Conservation (phyloP, 2,113 vertebrate species). For the Oryzias curvinotus region DNA sequence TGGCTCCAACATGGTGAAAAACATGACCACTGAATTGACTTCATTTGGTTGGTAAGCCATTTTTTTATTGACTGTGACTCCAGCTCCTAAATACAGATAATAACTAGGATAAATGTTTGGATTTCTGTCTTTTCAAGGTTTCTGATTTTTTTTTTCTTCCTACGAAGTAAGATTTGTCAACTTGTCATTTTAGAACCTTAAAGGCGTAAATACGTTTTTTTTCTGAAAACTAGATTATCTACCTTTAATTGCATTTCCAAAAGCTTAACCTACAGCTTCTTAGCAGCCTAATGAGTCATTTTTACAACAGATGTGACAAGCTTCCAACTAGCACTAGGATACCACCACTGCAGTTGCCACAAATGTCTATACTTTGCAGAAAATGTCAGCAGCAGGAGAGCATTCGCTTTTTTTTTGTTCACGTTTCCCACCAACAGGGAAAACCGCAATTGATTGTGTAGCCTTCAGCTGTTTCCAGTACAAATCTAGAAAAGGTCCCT, state of each 20-base stretch:
- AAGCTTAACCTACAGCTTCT: not conserved
- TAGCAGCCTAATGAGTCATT: constrained; percentile 2
- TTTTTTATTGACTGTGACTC: too few species aligned
- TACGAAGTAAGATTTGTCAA: too few species aligned
- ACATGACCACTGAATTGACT: too few species aligned
- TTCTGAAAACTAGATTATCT: too few species aligned
- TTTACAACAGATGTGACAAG: constrained; percentile 17
- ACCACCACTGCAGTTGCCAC: constrained; percentile 7
- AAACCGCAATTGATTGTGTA: constrained; percentile 1
- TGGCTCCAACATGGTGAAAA: too few species aligned
- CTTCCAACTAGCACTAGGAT: constrained; percentile 4
- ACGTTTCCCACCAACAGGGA: not conserved
- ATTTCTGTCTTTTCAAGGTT: too few species aligned
- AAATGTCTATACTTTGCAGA: not conserved
- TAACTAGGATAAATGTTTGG: too few species aligned
- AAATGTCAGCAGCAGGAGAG: not conserved
- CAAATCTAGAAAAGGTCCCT: constrained; percentile 15
- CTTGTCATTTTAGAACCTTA: too few species aligned
- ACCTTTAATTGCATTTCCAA: not conserved
- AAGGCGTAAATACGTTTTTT: too few species aligned
- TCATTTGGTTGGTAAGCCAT: too few species aligned
- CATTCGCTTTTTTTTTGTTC: not conserved
- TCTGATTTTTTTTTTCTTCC: too few species aligned
- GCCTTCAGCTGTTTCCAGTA: constrained; percentile 11
- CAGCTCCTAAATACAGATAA: too few species aligned